A percentile compares a stretch with the other conserved stretches of the same genome.
phyloP scores from a whole-genome alignment of 1,140 invertebrate genomes.

The Mercenaria mercenaria region DNA sequence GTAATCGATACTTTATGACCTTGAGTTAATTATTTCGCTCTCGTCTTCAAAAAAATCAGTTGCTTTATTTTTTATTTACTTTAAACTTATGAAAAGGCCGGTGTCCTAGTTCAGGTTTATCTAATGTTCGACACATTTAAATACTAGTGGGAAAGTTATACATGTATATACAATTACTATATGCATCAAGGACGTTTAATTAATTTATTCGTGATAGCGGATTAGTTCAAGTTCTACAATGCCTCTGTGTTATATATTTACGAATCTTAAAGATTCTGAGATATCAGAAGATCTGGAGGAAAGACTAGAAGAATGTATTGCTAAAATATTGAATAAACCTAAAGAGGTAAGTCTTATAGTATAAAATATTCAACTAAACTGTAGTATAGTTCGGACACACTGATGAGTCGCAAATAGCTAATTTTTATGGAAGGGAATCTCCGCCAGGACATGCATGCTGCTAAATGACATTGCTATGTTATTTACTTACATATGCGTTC shows the following conservation, averaged over 20 bases:
- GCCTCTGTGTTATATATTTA: constrained; percentile 35
- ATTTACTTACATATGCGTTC: too few species aligned
- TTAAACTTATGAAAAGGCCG: too few species aligned
- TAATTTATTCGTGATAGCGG: not conserved
- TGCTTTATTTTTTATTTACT: too few species aligned
- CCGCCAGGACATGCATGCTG: too few species aligned
- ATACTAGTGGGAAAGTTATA: too few species aligned
- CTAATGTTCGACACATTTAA: too few species aligned
- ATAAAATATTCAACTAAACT: not conserved
- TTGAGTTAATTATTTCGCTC: too few species aligned
- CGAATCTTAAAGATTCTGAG: not conserved
- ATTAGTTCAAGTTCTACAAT: not conserved
- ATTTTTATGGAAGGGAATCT: too few species aligned
- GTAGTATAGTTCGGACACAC: not conserved
- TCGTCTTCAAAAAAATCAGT: too few species aligned
- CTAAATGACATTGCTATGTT: too few species aligned
- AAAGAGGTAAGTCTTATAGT: not conserved
- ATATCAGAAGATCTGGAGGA: not conserved
- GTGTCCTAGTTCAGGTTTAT: too few species aligned
- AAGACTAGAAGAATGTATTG: not conserved
- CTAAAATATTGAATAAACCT: constrained; percentile 6
- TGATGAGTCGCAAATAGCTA: not conserved
- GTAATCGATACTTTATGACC: not conserved
- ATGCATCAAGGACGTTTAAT: not conserved
- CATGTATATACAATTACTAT: not conserved